Conservation (phyloP, 2,888 invertebrate genomes). For the Byasa hedistus region DNA sequence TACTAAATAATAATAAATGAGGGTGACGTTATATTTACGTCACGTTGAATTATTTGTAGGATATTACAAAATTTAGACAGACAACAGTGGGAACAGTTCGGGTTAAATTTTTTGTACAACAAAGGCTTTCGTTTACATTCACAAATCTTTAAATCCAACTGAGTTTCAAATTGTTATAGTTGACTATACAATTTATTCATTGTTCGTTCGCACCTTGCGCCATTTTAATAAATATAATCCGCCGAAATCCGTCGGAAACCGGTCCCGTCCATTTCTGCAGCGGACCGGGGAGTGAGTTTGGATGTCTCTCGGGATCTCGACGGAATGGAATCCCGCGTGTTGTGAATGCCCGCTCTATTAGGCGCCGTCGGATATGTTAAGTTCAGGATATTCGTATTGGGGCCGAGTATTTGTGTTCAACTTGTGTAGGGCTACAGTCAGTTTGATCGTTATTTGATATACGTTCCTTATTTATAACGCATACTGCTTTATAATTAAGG, state of each 20-base stretch:
- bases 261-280: constrained; percentile 34
- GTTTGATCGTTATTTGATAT: neutral
- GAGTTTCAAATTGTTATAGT: neutral
- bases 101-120: no score
- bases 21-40: no score
- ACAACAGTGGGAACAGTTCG: no score
- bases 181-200: constrained; percentile 14
- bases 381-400: constrained; percentile 35
- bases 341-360: constrained; percentile 48
- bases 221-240: constrained; percentile 44
- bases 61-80: no score
- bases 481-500: no score
- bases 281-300: constrained; percentile 31
- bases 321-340: constrained; percentile 42
- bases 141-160: neutral
- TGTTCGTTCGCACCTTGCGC: constrained; percentile 26
- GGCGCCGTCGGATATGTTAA: constrained; percentile 40
- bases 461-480: no score
- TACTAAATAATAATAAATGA: no score
- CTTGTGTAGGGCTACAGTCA: constrained; percentile 17
- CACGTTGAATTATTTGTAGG: no score
- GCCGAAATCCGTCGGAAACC: constrained; percentile 41
- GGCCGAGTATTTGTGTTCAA: constrained; percentile 27
- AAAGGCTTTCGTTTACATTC: constrained; percentile 3
- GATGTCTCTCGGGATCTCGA: constrained; percentile 39